These are phyloP conservation scores for Prietella phreatophila DNA, from an alignment of 2,113 vertebrate species.

Conservation along the genomic window DNA sequence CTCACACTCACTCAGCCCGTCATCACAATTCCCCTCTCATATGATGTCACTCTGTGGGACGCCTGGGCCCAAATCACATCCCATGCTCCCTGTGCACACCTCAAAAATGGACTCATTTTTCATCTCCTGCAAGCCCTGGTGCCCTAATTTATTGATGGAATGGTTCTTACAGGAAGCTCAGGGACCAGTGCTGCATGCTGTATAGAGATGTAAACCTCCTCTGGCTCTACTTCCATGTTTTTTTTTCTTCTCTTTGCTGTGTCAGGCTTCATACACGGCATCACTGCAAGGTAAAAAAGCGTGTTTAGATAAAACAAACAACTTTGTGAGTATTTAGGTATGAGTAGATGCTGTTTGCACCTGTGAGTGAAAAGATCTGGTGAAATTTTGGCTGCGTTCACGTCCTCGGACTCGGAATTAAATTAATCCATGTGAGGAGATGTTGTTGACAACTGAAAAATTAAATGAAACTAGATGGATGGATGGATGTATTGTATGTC, in stretches of 20 bases:
- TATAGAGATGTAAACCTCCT: slow-evolving; percentile 43
- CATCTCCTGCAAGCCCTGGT: slow-evolving; percentile 58
- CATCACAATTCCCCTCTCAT: slow-evolving; percentile 52
- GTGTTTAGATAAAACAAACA: not conserved
- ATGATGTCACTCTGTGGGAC: slow-evolving; percentile 65
- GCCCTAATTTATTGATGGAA: slow-evolving; percentile 63
- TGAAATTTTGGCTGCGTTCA: too few species aligned
- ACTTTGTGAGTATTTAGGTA: not conserved
- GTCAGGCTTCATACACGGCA: not conserved
- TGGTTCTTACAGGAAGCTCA: slow-evolving; percentile 60
- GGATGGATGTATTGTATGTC: too few species aligned
- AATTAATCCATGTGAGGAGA: too few species aligned
- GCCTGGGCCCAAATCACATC: slow-evolving; percentile 56
- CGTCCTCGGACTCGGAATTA: too few species aligned
- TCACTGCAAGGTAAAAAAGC: not conserved
- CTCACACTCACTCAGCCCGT: slow-evolving; percentile 49
- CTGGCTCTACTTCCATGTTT: not conserved
- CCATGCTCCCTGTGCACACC: slow-evolving; percentile 47
- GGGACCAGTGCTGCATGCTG: slow-evolving; percentile 32
- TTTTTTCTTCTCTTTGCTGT: slow-evolving; percentile 18
- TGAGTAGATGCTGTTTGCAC: too few species aligned
- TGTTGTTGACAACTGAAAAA: too few species aligned
- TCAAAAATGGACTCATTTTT: slow-evolving; percentile 67
- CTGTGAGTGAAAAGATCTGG: not conserved
- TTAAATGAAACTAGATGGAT: too few species aligned